Evolutionary conservation across 1,140 invertebrate species (phyloP).

Genomic region (Conus ventricosus): DNA sequence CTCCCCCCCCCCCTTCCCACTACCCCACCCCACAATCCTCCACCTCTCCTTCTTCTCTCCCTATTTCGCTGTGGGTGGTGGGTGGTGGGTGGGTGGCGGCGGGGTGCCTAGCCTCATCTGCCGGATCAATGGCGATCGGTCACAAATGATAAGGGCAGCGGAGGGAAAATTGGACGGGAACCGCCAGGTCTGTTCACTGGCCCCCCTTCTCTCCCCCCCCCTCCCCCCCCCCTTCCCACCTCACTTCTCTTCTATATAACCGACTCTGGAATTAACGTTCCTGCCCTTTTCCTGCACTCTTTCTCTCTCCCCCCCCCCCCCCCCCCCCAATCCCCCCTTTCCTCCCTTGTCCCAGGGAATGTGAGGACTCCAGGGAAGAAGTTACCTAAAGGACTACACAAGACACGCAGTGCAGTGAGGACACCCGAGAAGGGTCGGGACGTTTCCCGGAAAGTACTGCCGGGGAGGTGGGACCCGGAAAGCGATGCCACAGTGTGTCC

Average conservation of each 20-base stretch:
- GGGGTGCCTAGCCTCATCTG: not conserved
- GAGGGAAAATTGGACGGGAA: not conserved
- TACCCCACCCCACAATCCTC: not conserved
- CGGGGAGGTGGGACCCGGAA: too few relatives aligned
- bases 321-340: not conserved
- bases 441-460: too few relatives aligned
- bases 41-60: not conserved
- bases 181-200: not conserved
- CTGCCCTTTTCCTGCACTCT: not conserved
- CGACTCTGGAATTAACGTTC: too few relatives aligned
- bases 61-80: not conserved
- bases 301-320: not conserved
- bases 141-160: constrained; percentile 2
- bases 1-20: constrained; percentile 1
- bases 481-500: too few relatives aligned
- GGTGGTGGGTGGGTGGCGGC: too few relatives aligned
- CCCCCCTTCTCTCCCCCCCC: not conserved
- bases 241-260: not conserved
- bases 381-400: too few relatives aligned
- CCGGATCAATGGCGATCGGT: constrained; percentile 2
- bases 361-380: too few relatives aligned
- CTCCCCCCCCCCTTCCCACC: not conserved
- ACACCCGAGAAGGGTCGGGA: too few relatives aligned
- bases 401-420: too few relatives aligned
- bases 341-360: too few relatives aligned